phyloP scores from a whole-genome alignment of 2,797 vertebrate genomes.

The Rhinophrynus dorsalis region DNA sequence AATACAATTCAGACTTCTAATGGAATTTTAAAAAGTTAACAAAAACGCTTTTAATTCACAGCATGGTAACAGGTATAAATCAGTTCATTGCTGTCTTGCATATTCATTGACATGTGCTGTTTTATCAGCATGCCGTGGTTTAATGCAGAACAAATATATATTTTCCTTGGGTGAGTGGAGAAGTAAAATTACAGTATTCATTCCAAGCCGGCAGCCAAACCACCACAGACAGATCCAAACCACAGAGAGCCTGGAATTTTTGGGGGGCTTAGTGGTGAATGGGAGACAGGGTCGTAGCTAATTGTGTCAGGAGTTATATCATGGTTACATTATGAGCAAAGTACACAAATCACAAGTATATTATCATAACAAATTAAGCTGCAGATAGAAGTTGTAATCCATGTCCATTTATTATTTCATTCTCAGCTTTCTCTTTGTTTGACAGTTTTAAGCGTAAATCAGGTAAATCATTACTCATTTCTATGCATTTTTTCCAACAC shows the following conservation, averaged over 20 bases:
- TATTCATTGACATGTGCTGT: constrained; percentile 45
- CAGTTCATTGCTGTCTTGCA: constrained; percentile 24
- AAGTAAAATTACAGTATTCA: constrained; percentile 47
- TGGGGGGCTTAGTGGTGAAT: constrained; percentile 37
- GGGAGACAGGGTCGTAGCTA: constrained; percentile 43
- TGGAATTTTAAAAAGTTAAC: constrained; percentile 10
- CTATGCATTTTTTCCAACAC: constrained; percentile 26
- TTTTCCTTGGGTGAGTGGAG: constrained; percentile 47
- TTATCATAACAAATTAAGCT: constrained; percentile 45
- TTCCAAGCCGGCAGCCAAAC: constrained; percentile 43
- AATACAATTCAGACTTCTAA: background rate
- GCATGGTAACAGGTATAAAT: constrained; percentile 31
- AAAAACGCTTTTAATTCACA: constrained; percentile 26
- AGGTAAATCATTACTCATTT: constrained; percentile 46
- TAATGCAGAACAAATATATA: constrained; percentile 47
- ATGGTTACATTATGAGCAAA: constrained; percentile 42
- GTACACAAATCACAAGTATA: constrained; percentile 45
- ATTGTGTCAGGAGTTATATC: constrained; percentile 48
- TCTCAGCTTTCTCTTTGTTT: constrained; percentile 39
- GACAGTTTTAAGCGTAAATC: constrained; percentile 36
- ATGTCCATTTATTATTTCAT: constrained; percentile 32
- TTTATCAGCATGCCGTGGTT: constrained; percentile 44
- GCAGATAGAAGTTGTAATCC: constrained; percentile 29
- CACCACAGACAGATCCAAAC: constrained; percentile 47
- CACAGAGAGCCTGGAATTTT: constrained; percentile 47